Evolutionary conservation across 2,797 vertebrate genomes (phyloP), one percentile per base, ranked within the genome.

Genomic region (Halcyon leucocephala): DNA sequence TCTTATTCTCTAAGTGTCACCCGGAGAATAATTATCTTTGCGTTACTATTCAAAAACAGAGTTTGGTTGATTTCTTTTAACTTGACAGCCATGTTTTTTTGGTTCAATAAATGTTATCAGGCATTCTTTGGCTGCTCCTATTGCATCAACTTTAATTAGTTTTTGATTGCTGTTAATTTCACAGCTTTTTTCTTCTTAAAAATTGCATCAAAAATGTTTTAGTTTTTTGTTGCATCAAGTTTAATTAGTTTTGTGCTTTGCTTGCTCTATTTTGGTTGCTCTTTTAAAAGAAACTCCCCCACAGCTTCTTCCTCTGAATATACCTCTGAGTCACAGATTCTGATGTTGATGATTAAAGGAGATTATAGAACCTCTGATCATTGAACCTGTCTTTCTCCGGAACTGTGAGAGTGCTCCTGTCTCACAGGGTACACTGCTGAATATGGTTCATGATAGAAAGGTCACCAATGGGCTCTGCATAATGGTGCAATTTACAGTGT

Each of bases 91-190:
- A 96, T 97, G 98, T 98, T 97, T 98, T 95, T 97, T 97, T 94
- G 95, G 97, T 97, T 97, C 96, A 97, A 90, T 98, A 97, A 98
- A 97, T 97, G 96, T 97, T 98, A 98, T 98, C 98, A 98, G 93
- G 97, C 95, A 98, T 98, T 98, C 97, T 98, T 97, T 95, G 89
- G 93, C 92, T 98, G 96, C 87, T 98, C 64, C 93, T 98, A 86
- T 97, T 97, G 95, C 98, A 98, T 97, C 98, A 97, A 95, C 96
- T 97, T 97, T 98, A 98, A 98, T 98, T 98, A 98, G 98, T 95
- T 98, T 98, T 98, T 98, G 98, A 98, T 98, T 98, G 97, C 97
- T 98, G 97, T 98, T 98, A 98, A 98, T 98, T 98, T 98, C 98
- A 98, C 97, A 98, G 98, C 90, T 97, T 98, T 98, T 98, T 98